Evolutionary conservation across 2,888 invertebrate species (phyloP).

Genomic region (Blastobasis lacticolella): DNA sequence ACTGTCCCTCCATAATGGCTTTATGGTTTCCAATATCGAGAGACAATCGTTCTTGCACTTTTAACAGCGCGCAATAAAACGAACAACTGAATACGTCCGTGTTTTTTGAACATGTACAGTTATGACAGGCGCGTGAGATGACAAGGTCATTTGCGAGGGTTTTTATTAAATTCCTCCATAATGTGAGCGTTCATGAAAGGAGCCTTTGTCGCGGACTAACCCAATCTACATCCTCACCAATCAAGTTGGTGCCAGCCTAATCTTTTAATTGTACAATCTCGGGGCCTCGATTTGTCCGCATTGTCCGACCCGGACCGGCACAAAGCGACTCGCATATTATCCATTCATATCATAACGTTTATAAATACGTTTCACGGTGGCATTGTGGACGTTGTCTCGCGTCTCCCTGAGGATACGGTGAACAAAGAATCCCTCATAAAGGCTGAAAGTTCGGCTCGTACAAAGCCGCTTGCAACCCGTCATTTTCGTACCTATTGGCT

Average conservation of each 20-base stretch:
- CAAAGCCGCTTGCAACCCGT: slow-evolving; percentile 66
- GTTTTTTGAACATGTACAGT: too few species aligned
- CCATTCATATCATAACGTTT: slow-evolving; percentile 71
- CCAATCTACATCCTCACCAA: slow-evolving; percentile 27
- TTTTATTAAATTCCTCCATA: too few species aligned
- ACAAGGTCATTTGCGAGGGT: too few species aligned
- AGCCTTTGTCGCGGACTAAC: background rate
- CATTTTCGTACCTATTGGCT: slow-evolving; percentile 72
- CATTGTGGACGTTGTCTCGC: slow-evolving; percentile 58
- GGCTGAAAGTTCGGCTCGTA: slow-evolving; percentile 52
- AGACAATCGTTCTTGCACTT: too few species aligned
- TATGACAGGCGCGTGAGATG: too few species aligned
- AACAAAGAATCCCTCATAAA: slow-evolving; percentile 65
- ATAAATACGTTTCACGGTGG: slow-evolving; percentile 65
- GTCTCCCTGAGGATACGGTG: slow-evolving; percentile 62
- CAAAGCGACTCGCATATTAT: slow-evolving; percentile 58
- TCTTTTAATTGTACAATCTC: slow-evolving; percentile 57
- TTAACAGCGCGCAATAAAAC: too few species aligned
- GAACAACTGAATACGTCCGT: too few species aligned
- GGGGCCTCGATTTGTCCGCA: slow-evolving; percentile 39
- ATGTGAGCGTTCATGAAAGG: too few species aligned
- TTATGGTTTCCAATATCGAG: background rate
- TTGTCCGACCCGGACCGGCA: slow-evolving; percentile 40
- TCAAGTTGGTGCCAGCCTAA: slow-evolving; percentile 38
- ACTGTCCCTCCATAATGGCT: background rate